Conservation (phyloP, 2,113 vertebrate genomes). For the Epinephelus fuscoguttatus region DNA sequence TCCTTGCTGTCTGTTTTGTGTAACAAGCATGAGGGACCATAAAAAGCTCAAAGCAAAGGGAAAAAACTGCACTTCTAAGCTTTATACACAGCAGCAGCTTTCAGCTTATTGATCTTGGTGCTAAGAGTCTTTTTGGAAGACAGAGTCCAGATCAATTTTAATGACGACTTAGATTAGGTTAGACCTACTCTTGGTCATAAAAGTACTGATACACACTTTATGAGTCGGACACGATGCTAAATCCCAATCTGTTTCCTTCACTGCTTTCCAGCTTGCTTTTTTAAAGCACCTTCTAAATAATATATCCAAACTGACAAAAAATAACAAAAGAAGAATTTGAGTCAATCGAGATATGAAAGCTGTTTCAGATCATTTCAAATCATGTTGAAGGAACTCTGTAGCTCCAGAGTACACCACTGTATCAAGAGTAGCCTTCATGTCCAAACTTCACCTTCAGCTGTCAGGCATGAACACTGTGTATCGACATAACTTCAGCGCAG, state of each 20-base stretch:
- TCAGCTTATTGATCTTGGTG: constrained; percentile 26
- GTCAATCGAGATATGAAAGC: background rate
- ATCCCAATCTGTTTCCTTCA: constrained; percentile 21
- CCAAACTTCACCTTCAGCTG: constrained; percentile 42
- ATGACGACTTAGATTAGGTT: constrained; percentile 24
- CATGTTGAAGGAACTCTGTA: background rate
- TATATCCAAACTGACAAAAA: background rate
- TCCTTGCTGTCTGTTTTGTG: background rate
- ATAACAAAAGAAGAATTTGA: background rate
- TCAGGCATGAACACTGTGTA: constrained; percentile 18
- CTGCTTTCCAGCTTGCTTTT: background rate
- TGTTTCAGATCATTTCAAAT: background rate
- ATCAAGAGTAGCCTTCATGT: constrained; percentile 36
- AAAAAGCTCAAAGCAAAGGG: background rate
- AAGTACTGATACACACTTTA: constrained; percentile 21
- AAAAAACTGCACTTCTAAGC: background rate
- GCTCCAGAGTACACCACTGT: background rate
- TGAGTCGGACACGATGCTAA: background rate
- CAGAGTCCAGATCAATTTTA: constrained; percentile 52
- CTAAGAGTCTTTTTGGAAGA: constrained; percentile 23
- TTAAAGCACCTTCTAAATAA: background rate
- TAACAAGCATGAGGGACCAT: background rate
- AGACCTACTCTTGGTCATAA: constrained; percentile 24
- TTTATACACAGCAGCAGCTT: background rate
- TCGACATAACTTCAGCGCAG: constrained; percentile 42